Evolutionary conservation across 2,113 vertebrate genomes (phyloP).

Genomic region (Chloropsis cyanopogon): DNA sequence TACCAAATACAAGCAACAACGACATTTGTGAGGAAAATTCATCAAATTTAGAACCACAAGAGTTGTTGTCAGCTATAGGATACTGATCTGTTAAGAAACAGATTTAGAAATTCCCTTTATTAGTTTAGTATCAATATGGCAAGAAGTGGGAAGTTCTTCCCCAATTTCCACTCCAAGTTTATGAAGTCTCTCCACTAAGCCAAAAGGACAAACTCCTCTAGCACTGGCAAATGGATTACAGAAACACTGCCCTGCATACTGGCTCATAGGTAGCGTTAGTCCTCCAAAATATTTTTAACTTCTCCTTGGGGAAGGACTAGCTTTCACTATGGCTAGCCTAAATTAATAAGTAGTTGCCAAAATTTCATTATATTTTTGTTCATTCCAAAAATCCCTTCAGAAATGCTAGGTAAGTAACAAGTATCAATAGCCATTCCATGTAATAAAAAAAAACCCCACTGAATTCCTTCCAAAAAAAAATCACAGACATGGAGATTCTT

Average conservation of each 20-base stretch:
- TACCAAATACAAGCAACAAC: not conserved
- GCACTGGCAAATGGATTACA: not conserved
- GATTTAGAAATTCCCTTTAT: not conserved
- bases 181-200: not conserved
- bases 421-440: not conserved
- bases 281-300: not conserved
- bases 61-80: not conserved
- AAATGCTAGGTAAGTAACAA: not conserved
- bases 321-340: not conserved
- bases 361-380: not conserved
- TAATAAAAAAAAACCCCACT: not conserved
- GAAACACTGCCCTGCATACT: not conserved
- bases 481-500: accelerated
- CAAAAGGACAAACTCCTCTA: not conserved
- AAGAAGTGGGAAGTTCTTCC: not conserved
- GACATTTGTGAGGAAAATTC: not conserved
- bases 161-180: not conserved
- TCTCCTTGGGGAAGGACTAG: not conserved
- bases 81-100: not conserved
- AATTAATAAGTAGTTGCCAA: not conserved
- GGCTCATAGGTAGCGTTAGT: not conserved
- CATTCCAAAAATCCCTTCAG: not conserved
- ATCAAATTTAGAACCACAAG: not conserved
- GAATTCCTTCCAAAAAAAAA: not conserved
- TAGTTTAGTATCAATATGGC: not conserved